Conservation (phyloP, 2,888 invertebrate genomes). For the Spisula subtruncata region DNA sequence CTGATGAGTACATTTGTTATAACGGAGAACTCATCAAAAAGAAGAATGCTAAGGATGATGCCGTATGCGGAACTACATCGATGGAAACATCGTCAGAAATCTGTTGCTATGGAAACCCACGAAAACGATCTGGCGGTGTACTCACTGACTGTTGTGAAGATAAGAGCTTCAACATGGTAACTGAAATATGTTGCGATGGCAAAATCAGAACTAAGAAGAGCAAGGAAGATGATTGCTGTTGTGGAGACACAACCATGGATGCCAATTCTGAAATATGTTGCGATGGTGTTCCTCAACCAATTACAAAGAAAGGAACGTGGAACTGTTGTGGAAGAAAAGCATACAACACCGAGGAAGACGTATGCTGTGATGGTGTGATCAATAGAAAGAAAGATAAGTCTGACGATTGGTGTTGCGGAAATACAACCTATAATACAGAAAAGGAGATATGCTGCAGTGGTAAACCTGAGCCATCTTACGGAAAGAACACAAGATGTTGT, state of each 20-base stretch:
- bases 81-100: conserved; percentile 59
- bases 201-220: conserved; percentile 52
- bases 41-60: conserved; percentile 51
- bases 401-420: conserved; percentile 65
- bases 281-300: conserved; percentile 54
- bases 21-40: conserved; percentile 54
- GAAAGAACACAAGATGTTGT: conserved; percentile 60
- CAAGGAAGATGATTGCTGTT: conserved; percentile 56
- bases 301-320: conserved; percentile 44
- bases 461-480: conserved; percentile 50
- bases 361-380: conserved; percentile 55
- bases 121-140: conserved; percentile 51
- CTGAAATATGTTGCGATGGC: conserved; percentile 64
- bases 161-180: conserved; percentile 57
- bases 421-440: conserved; percentile 54
- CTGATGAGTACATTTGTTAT: conserved; percentile 54
- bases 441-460: conserved; percentile 60
- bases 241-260: conserved; percentile 63
- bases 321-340: conserved; percentile 58
- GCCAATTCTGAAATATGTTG: conserved; percentile 59
- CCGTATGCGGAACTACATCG: conserved; percentile 60
- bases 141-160: conserved; percentile 60
- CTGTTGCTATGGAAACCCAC: conserved; percentile 62
- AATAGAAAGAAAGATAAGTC: conserved; percentile 43
- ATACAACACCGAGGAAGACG: conserved; percentile 45